Conservation (phyloP, 2,113 vertebrate genomes). For the Coryphaenoides rupestris region DNA sequence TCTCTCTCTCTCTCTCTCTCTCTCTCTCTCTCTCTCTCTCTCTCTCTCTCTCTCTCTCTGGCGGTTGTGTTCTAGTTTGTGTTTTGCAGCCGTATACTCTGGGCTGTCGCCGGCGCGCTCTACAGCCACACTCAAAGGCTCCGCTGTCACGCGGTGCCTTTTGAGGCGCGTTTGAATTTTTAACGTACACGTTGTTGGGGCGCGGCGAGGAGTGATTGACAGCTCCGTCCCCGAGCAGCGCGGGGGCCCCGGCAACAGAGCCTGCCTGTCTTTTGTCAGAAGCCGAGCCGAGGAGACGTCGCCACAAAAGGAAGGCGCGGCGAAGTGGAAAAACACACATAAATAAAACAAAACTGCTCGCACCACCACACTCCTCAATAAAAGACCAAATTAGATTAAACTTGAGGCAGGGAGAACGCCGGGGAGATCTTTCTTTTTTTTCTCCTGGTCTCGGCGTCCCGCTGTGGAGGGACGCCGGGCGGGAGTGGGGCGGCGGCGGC, state of each 20-base stretch:
- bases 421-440: conserved; percentile 57
- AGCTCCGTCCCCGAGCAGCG: conserved; percentile 78
- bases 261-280: conserved; percentile 79
- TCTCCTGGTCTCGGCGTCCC: conserved; percentile 51
- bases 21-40: not conserved
- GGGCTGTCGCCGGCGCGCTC: conserved; percentile 74
- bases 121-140: conserved; percentile 80
- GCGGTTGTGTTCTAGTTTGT: conserved; percentile 79
- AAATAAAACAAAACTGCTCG: conserved; percentile 78
- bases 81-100: conserved; percentile 74
- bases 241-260: conserved; percentile 69
- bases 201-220: conserved; percentile 79
- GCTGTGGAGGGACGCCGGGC: too few species aligned
- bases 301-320: conserved; percentile 72
- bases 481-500: conserved; percentile 45
- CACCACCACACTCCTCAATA: conserved; percentile 72
- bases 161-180: conserved; percentile 82
- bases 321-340: conserved; percentile 66
- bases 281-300: conserved; percentile 68
- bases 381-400: conserved; percentile 77
- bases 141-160: conserved; percentile 73
- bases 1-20: not conserved
- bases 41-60: conserved; percentile 9
- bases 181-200: conserved; percentile 80
- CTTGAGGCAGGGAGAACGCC: conserved; percentile 62